phyloP scores from a whole-genome alignment of 92 coral and sea anemone species.

The Porites evermanni region DNA sequence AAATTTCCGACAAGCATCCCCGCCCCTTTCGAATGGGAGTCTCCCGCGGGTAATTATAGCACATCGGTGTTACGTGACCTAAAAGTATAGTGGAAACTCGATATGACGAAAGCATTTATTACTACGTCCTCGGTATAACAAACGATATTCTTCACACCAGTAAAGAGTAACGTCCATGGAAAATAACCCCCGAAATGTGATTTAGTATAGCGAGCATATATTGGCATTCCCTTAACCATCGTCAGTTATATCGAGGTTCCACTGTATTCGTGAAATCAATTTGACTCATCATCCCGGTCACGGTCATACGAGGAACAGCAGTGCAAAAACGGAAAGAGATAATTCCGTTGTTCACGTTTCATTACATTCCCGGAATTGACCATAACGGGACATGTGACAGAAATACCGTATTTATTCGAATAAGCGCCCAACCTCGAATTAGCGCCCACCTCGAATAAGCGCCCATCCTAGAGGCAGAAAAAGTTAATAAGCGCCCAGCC shows the following conservation, averaged over 20 bases:
- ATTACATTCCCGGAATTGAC: neutral
- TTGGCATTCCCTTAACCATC: neutral
- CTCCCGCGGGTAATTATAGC: too few relatives aligned
- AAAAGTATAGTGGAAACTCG: too few relatives aligned
- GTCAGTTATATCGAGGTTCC: conserved; percentile 7
- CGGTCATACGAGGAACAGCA: conserved; percentile 10
- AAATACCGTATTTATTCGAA: neutral
- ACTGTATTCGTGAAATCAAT: conserved; percentile 3
- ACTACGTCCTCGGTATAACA: too few relatives aligned
- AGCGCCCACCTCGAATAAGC: too few relatives aligned
- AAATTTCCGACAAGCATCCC: too few relatives aligned
- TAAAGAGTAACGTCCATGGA: neutral
- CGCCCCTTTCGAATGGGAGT: too few relatives aligned
- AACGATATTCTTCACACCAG: conserved; percentile 1
- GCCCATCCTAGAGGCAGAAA: too few relatives aligned
- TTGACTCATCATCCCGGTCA: neutral
- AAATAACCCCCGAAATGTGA: neutral
- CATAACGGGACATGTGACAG: neutral
- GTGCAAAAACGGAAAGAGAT: neutral
- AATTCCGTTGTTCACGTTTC: neutral
- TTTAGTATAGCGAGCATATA: too few relatives aligned
- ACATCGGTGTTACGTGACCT: too few relatives aligned
- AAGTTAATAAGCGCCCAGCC: too few relatives aligned
- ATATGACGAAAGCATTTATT: too few relatives aligned
- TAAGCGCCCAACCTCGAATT: too few relatives aligned